phyloP scores from a whole-genome alignment of 2,797 vertebrate species.

The Diplodus puntazzo region DNA sequence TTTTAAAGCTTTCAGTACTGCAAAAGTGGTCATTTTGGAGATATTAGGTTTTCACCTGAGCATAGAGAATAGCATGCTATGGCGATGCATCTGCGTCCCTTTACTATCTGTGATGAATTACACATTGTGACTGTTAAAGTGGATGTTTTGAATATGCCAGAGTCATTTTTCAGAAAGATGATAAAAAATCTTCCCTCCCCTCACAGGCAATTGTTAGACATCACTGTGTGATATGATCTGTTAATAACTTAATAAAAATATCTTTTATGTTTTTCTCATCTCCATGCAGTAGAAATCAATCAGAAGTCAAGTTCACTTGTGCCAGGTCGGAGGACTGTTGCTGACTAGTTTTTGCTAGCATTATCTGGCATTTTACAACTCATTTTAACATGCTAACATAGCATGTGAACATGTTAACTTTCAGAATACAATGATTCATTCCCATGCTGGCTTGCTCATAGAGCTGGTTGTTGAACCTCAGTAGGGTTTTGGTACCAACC shows the following conservation, averaged over 20 bases:
- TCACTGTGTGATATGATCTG: background rate
- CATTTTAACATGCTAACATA: background rate
- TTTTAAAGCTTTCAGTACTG: background rate
- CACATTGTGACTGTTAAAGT: background rate
- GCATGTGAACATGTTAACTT: background rate
- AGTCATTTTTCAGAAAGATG: slow-evolving; percentile 1
- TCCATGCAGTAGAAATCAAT: slow-evolving; percentile 13
- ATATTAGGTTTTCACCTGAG: background rate
- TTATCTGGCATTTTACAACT: background rate
- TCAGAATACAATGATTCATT: background rate
- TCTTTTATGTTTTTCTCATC: background rate
- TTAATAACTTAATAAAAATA: slow-evolving; percentile 20
- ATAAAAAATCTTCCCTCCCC: background rate
- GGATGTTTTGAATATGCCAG: background rate
- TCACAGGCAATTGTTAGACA: background rate
- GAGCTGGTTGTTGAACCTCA: background rate
- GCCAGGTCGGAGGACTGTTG: background rate
- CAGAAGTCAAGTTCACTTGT: background rate
- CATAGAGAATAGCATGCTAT: background rate
- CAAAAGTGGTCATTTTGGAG: background rate
- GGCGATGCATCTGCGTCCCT: background rate
- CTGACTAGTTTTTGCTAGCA: slow-evolving; percentile 8
- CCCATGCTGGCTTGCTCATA: background rate
- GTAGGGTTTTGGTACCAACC: background rate
- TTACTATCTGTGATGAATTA: background rate